Evolutionary conservation across 1,140 invertebrate genomes (phyloP).

Genomic region (Cylas formicarius): DNA sequence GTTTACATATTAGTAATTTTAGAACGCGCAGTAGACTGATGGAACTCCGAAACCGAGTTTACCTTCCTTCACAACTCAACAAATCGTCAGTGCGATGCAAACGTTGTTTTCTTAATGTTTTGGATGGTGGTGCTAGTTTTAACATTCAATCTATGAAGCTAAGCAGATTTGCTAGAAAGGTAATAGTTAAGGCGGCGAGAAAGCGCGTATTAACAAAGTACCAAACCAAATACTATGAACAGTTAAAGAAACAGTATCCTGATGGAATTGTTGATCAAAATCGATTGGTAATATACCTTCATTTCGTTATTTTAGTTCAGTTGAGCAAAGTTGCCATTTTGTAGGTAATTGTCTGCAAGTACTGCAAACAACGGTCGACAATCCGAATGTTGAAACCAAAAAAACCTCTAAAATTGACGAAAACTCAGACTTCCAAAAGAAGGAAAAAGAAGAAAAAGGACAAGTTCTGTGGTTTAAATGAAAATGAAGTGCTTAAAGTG

Average conservation of each 20-base stretch:
- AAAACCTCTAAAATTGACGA: not conserved
- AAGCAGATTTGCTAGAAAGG: constrained; percentile 19
- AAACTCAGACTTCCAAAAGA: constrained; percentile 3
- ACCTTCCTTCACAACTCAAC: constrained; percentile 5
- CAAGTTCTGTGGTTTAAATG: constrained; percentile 22
- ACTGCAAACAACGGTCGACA: constrained; percentile 23
- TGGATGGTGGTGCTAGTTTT: constrained; percentile 8
- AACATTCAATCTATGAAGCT: constrained; percentile 10
- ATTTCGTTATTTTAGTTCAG: not conserved
- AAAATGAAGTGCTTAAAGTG: constrained; percentile 16
- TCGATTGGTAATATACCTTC: constrained; percentile 4
- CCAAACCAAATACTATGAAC: constrained; percentile 21
- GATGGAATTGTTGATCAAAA: constrained; percentile 10
- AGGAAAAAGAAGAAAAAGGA: constrained; percentile 26
- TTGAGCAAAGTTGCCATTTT: constrained; percentile 7
- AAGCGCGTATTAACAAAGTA: constrained; percentile 16
- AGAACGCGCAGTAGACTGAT: constrained; percentile 22
- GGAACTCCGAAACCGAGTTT: constrained; percentile 12
- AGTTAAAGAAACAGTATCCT: no score
- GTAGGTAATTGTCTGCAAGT: constrained; percentile 23
- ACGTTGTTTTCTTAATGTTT: constrained; percentile 21
- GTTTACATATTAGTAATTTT: constrained; percentile 4
- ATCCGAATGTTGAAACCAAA: constrained; percentile 11
- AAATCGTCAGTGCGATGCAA: constrained; percentile 14
- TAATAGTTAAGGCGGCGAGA: constrained; percentile 15